Evolutionary conservation across 2,888 invertebrate genomes (phyloP), one percentile per base, ranked within the genome.

Genomic region (Sarcophaga caerulescens): DNA sequence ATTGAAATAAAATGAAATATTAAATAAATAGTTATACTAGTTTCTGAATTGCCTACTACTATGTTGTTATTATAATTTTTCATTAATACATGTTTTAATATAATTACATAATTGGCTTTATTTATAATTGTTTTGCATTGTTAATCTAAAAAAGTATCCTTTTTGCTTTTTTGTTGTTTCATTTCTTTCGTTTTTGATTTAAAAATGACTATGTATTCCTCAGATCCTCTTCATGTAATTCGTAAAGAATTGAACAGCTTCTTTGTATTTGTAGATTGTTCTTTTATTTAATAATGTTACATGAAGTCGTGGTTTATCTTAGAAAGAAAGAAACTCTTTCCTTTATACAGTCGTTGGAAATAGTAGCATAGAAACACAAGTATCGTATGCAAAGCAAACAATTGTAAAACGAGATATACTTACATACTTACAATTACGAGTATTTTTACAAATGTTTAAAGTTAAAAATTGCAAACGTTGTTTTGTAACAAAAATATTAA

Each of bases 281-380:
- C 17, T 52, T 52, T 14, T 52, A 14, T 4, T 1, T 52, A 65
- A 44, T 87, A 92, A 91, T 92, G 91, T 90, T 91, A 92, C 92
- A 92, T 92, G 93, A 92, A 91, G 92, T 92, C 92, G 93, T 92
- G 92, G 92, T 23, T 21, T 70, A 23, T n/a, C 52, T 77, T 62
- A 44, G 65, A 45, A n/a, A n/a, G n/a, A n/a, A n/a, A 68, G 14
- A 21, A 70, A 68, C 45, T 69, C 52, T 77, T 81, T 23, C 12
- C 52, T 14, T 59, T 68, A 63, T 78, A 75, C 74, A 79, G 65
- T 74, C 59, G 68, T 17, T 35, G 52, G 47, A 11, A n/a, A 23
- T 23, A 57, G 12, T 68, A n/a, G 45, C 8, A 52, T 57, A 45
- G n/a, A 19, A 62, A 63, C 8, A 35, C 23, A 45, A 35, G 8